Base-by-base conservation (phyloP, 2,797 vertebrate species). In the Chelonia mydas region DNA sequence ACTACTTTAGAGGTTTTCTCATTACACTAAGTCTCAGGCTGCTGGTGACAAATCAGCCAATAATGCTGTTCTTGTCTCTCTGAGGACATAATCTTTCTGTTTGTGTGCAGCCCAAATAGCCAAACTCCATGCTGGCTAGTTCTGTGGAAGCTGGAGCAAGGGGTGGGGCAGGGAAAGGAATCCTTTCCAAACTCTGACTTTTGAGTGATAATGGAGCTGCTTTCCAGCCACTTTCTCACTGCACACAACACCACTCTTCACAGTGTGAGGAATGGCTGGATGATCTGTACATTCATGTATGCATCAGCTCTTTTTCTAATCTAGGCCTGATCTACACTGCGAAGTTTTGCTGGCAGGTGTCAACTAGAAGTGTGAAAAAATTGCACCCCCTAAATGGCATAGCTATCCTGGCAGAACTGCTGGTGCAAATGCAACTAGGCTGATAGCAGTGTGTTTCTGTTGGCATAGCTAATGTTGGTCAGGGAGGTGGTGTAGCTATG, bases 21-120 rank as follows among this genome's bases (percentile, higher is more conserved):
- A 3, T 85, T 91, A 50, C 94, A 96, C 95, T 95, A 97, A 97
- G 88, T 81, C 41, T 74, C 23, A 13, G 21, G 61, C 33, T 74
- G 78, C 53, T 80, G 92, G 41, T 54, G 92, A 53, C 49, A 61
- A 81, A 19, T 68, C 61, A 68, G 37, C 68, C 37, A 41, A 55
- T 83, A 79, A 89, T 55, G 13, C 59, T 83, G n/a, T 59, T 94
- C 45, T 83, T 91, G 21, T 55, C 21, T 74, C 11, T 74, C 41
- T 74, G 23, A 74, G 37, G 23, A 45, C 25, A 45, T 45, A 25
- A 45, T 74, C 23, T 41, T 45, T 1, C n/a, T 82, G 10, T 50
- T 31, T 45, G 2, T 55, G 25, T n/a, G 3, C 12, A 59, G 27
- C 0, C 0, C 47, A 59, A 79, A 94, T 33, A 88, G 17, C 68